Evolutionary conservation across 2,113 vertebrate species (phyloP), one percentile per base, ranked within the genome.

Genomic region (Cololabis saira): DNA sequence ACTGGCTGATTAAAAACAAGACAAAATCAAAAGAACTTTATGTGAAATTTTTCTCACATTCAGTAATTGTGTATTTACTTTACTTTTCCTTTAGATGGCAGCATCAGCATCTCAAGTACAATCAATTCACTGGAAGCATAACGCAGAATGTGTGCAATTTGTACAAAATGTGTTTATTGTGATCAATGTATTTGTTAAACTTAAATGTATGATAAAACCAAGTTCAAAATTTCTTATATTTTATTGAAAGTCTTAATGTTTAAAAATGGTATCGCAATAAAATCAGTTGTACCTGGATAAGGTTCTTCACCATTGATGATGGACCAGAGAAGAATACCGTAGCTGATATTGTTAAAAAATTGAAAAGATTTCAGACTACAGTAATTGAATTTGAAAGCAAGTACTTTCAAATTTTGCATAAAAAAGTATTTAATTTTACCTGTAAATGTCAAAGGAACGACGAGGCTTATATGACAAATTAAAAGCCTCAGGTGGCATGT

Each of bases 401-500:
- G 15, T n/a, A n/a, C 16, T n/a, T 43, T 9, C 2, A 27, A 1
- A 14, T 19, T 47, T n/a, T n/a, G n/a, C n/a, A n/a, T n/a, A n/a
- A n/a, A n/a, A n/a, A n/a, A n/a, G n/a, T 58, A 0, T 2, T 50
- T 30, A 52, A 41, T 15, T 60, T 56, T 59, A 95, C 94, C 94
- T 95, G 91, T 95, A 96, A 55, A 87, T 64, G 78, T 95, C 94
- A 4, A 86, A 92, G 53, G 87, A 74, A 42, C 16, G 66, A n/a
- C 67, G 71, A 15, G 92, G 87, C 13, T 81, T 17, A 53, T 64
- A 91, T 2, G 64, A 77, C 40, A 37, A 0, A 0, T 71, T 0
- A 60, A 95, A 88, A 41, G 94, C 89, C 59, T 95, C 94, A 3
- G 94, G 94, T 16, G 94, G 93, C 89, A 93, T 87, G 84, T 93